These are phyloP conservation scores for Volucella inanis DNA, from an alignment of 2,888 invertebrate species.

Conservation along the genomic window DNA sequence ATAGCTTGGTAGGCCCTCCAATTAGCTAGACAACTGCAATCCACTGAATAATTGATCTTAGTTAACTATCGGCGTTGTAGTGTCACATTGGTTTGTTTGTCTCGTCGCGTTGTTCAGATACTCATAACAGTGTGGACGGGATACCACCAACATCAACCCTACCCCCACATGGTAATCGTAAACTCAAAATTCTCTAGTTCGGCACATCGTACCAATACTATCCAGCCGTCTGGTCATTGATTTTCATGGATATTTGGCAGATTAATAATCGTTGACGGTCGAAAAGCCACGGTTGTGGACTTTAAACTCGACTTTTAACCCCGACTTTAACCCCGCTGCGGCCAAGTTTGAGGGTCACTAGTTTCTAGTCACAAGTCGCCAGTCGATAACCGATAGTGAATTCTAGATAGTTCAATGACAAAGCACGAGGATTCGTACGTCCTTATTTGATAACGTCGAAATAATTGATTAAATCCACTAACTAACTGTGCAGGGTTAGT, in stretches of 20 bases:
- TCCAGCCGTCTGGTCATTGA: neutral
- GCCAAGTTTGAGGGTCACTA: neutral
- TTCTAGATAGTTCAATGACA: too few species aligned
- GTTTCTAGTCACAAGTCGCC: too few species aligned
- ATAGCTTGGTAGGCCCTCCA: slow-evolving; percentile 39
- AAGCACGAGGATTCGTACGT: slow-evolving; percentile 5
- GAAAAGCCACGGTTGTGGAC: slow-evolving; percentile 55
- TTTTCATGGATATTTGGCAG: slow-evolving; percentile 38
- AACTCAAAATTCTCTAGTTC: slow-evolving; percentile 30
- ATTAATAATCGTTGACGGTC: slow-evolving; percentile 63
- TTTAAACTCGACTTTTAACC: slow-evolving; percentile 62
- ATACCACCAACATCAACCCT: slow-evolving; percentile 4
- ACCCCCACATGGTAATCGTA: slow-evolving; percentile 5
- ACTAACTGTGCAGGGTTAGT: slow-evolving; percentile 45
- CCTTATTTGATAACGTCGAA: slow-evolving; percentile 66
- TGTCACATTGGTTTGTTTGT: slow-evolving; percentile 57
- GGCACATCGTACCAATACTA: slow-evolving; percentile 33
- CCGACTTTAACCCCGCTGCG: slow-evolving; percentile 53
- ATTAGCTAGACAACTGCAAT: slow-evolving; percentile 61
- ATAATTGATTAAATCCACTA: slow-evolving; percentile 73
- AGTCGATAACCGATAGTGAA: too few species aligned
- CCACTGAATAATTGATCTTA: slow-evolving; percentile 72
- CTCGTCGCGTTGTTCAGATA: slow-evolving; percentile 28
- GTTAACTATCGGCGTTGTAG: slow-evolving; percentile 67
- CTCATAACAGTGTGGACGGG: slow-evolving; percentile 34